A percentile compares a stretch with the other conserved stretches of the same genome.
phyloP scores from a whole-genome alignment of 2,113 vertebrate species.

The Typhlomys cinereus region DNA sequence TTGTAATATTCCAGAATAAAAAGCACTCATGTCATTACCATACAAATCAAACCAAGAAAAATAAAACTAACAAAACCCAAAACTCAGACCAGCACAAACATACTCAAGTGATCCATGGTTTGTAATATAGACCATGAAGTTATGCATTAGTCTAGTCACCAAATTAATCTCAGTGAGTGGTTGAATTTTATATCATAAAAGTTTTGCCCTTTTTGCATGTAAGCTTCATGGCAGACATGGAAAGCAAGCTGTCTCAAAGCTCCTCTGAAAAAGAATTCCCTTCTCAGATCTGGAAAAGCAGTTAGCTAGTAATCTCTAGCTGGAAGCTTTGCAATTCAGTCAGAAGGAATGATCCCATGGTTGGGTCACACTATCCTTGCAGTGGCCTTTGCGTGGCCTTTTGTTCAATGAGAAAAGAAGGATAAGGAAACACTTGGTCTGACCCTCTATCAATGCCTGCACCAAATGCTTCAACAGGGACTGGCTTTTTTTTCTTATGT shows the following conservation, averaged over 20 bases:
- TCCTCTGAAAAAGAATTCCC: background rate
- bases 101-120: background rate
- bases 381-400: background rate
- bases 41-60: background rate
- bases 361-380: background rate
- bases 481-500: background rate
- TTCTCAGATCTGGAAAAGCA: background rate
- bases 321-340: background rate
- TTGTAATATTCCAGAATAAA: background rate
- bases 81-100: background rate
- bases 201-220: background rate
- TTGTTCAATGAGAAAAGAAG: background rate
- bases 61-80: background rate
- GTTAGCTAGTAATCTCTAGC: background rate
- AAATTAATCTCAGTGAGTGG: background rate
- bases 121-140: background rate
- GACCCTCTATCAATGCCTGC: background rate
- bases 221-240: background rate
- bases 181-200: background rate
- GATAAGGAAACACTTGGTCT: background rate
- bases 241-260: background rate
- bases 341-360: background rate
- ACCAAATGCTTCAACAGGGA: accelerated
- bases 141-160: background rate
- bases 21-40: background rate